A percentile compares a stretch with the other conserved stretches of the same genome.
phyloP scores from a whole-genome alignment of 2,888 invertebrate species.

The Pegoplata infirma region DNA sequence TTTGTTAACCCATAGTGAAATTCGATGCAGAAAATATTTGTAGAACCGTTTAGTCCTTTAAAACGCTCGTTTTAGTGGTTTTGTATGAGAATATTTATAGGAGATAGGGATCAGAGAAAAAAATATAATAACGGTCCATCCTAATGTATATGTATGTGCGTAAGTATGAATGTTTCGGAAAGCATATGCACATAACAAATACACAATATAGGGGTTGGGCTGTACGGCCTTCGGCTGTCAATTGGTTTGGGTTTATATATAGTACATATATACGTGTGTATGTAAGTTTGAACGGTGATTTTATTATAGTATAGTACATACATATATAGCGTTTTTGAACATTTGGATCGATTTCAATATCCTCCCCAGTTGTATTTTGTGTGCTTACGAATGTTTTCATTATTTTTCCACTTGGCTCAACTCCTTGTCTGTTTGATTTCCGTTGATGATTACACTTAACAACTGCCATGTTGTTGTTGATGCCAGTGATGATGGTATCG shows the following conservation, averaged over 20 bases:
- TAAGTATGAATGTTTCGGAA: constrained; percentile 35
- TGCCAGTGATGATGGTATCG: constrained; percentile 22
- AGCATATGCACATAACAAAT: constrained; percentile 46
- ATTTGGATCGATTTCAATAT: constrained; percentile 73
- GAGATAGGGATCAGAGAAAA: no score
- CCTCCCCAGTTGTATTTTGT: constrained; percentile 60
- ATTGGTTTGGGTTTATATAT: constrained; percentile 28
- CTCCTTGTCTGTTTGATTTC: constrained; percentile 76
- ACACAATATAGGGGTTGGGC: constrained; percentile 34
- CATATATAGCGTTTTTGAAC: constrained; percentile 57
- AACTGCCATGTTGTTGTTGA: constrained; percentile 43
- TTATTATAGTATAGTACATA: constrained; percentile 53
- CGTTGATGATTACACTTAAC: constrained; percentile 69
- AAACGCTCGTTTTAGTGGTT: no score
- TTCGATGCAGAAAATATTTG: no score
- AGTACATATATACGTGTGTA: constrained; percentile 24
- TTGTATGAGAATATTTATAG: no score
- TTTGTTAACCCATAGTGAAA: no score
- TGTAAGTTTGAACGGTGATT: constrained; percentile 46
- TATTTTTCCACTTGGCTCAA: constrained; percentile 77
- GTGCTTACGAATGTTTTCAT: constrained; percentile 74
- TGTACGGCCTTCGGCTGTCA: constrained; percentile 56
- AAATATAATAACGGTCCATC: no score
- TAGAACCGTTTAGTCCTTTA: no score
- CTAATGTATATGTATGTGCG: no score